Base-by-base conservation (phyloP, 2,888 invertebrate species). In the Campoplex nolae region DNA sequence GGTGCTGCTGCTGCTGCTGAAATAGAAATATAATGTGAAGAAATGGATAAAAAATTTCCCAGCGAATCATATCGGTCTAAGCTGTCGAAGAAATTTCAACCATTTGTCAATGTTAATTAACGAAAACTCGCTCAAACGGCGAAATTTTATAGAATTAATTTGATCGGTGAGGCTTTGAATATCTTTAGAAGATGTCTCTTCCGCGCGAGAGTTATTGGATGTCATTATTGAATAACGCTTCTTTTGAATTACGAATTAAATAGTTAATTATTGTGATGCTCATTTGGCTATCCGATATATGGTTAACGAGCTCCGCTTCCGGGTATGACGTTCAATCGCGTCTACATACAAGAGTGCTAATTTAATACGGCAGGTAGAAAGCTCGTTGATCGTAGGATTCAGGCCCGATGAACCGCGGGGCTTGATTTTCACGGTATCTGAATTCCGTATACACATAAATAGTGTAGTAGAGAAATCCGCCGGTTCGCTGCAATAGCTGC, bases 331-430 rank as follows among this genome's bases (percentile, higher is more conserved):
- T 82, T 81, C 32, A 67, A 16, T 65, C 11, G 32, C 62, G 48
- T 51, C 32, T 45, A 48, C 75, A 32, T 32, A 71, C 58, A 54
- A 18, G 62, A 79, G 58, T 76, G 73, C 87, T 85, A 91, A 92
- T 92, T 91, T 91, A 90, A 89, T 88, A 89, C 85, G 88, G 86
- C 88, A 28, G 28, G 85, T 89, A 89, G 89, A 89, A 89, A 88
- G 90, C 84, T 89, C 87, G 88, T 87, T 90, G 90, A 92, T 89
- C 90, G 92, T 92, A 90, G 92, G 92, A 92, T 90, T 91, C 89
- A 89, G 90, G 89, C 90, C 88, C 88, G 88, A 84, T 87, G 87
- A 88, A 89, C 88, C 90, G 88, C 90, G 88, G 48, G 58, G 56
- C 51, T 76, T 88, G 90, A 91, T 91, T 89, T 88, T 86, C 76